Conservation (phyloP, 1,140 invertebrate species). For the Drosophila oshimai region DNA sequence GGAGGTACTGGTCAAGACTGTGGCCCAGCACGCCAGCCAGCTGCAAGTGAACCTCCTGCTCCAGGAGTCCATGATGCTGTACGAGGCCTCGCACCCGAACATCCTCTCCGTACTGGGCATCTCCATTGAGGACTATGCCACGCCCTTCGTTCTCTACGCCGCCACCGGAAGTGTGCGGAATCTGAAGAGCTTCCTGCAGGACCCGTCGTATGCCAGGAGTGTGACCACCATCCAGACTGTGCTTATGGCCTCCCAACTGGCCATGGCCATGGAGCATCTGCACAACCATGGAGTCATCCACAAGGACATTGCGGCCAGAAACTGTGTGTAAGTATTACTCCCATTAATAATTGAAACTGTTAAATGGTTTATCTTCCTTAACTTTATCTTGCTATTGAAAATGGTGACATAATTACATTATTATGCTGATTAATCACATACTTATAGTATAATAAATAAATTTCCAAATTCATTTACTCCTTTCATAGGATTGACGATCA, state of each 20-base stretch:
- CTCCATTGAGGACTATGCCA: slow-evolving; percentile 92
- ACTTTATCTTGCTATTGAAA: too few relatives aligned
- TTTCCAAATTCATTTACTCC: neutral
- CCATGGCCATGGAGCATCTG: slow-evolving; percentile 91
- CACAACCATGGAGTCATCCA: slow-evolving; percentile 96
- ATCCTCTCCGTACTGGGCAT: slow-evolving; percentile 94
- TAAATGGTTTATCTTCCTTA: neutral
- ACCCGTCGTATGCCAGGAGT: slow-evolving; percentile 85
- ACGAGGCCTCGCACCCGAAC: slow-evolving; percentile 92
- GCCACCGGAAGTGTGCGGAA: slow-evolving; percentile 91
- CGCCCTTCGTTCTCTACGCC: slow-evolving; percentile 94
- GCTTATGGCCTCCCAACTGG: slow-evolving; percentile 94
- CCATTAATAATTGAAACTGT: too few relatives aligned
- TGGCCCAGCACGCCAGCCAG: slow-evolving; percentile 87
- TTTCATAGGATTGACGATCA: slow-evolving; percentile 89
- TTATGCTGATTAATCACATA: too few relatives aligned
- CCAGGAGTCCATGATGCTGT: slow-evolving; percentile 94
- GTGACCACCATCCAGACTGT: slow-evolving; percentile 97
- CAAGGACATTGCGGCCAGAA: slow-evolving; percentile 95
- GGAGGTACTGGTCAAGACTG: slow-evolving; percentile 94
- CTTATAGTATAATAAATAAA: too few relatives aligned
- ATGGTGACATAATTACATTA: too few relatives aligned
- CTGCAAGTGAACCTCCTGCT: slow-evolving; percentile 91
- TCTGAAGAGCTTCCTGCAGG: slow-evolving; percentile 91
- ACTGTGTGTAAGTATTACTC: slow-evolving; percentile 87